Evolutionary conservation across 2,888 invertebrate species (phyloP).

Genomic region (Sesia apiformis): DNA sequence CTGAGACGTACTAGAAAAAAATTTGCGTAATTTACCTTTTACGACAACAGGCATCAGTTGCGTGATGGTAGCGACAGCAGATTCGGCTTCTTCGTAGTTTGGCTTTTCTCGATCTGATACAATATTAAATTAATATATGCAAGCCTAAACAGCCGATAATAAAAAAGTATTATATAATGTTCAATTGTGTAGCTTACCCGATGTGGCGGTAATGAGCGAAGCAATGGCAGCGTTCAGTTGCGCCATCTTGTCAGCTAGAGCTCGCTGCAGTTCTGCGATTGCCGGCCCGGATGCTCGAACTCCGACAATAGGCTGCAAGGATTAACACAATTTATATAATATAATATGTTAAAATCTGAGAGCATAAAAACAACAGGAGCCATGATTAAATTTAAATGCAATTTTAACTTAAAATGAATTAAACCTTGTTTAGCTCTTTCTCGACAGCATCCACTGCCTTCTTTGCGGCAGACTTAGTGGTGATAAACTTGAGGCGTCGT

Average conservation of each 20-base stretch:
- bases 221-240: constrained; percentile 43
- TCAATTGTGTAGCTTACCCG: not conserved
- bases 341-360: no score
- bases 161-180: no score
- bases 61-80: constrained; percentile 29
- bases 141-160: no score
- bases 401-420: not conserved
- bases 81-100: constrained; percentile 31
- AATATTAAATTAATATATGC: not conserved
- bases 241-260: constrained; percentile 21
- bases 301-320: not conserved
- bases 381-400: not conserved
- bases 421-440: constrained; percentile 2
- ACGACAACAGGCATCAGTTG: constrained; percentile 36
- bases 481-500: constrained; percentile 4
- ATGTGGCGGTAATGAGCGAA: constrained; percentile 6
- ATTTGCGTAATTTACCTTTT: constrained; percentile 21
- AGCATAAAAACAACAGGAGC: not conserved
- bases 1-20: no score
- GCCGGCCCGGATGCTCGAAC: not conserved
- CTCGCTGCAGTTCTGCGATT: not conserved
- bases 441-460: constrained; percentile 1
- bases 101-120: constrained; percentile 28
- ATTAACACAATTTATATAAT: not conserved
- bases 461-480: constrained; percentile 1